Evolutionary conservation across 2,113 vertebrate genomes (phyloP).

Genomic region (Catharus fuscescens): DNA sequence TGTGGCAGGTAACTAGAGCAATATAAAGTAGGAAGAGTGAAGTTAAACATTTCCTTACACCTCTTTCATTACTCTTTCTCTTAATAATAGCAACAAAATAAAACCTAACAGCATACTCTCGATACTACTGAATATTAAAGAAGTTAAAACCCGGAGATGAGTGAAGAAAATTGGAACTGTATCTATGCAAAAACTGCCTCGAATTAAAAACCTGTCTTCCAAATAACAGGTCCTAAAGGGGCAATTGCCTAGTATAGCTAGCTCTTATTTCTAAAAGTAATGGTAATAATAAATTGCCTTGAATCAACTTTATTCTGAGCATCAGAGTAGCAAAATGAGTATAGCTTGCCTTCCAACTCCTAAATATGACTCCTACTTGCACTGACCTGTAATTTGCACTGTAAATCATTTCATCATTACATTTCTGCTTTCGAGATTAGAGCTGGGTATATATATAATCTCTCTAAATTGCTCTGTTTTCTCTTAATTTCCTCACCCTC

Average conservation of each 20-base stretch:
- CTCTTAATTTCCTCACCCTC: neutral
- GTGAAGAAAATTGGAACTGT: neutral
- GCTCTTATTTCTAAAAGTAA: slow-evolving; percentile 13
- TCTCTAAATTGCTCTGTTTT: neutral
- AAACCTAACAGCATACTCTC: neutral
- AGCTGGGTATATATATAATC: neutral
- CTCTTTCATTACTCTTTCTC: neutral
- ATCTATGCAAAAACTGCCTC: slow-evolving; percentile 30
- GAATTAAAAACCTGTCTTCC: slow-evolving; percentile 27
- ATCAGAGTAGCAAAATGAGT: neutral
- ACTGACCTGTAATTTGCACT: neutral
- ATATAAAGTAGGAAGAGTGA: neutral
- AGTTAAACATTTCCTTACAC: neutral
- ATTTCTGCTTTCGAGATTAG: neutral
- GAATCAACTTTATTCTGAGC: neutral
- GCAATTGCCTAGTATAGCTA: neutral
- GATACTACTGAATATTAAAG: neutral
- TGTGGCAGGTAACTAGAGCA: neutral
- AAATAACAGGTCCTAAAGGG: neutral
- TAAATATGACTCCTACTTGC: neutral
- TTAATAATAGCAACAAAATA: neutral
- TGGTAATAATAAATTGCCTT: slow-evolving; percentile 1
- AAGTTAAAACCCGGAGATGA: neutral
- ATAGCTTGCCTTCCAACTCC: neutral
- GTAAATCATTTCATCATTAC: neutral